A percentile compares a stretch with the other conserved stretches of the same genome.
Conservation (phyloP, 1,140 invertebrate species). For the Triops cancriformis region DNA sequence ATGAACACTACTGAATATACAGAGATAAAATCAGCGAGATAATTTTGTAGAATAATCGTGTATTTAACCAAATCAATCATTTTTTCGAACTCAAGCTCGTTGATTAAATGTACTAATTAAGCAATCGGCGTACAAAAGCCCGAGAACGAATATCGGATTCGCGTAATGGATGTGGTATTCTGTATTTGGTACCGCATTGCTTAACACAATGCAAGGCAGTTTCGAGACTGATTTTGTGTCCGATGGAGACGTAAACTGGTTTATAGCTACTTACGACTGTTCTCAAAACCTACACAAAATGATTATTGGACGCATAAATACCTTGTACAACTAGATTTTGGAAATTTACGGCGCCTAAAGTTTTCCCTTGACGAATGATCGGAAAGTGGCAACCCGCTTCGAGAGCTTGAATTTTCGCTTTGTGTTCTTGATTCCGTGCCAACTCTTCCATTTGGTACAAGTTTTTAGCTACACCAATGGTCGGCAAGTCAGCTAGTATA, state of each 20-base stretch:
- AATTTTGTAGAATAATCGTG: too few relatives aligned
- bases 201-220: conserved; percentile 40
- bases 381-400: conserved; percentile 26
- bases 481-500: conserved; percentile 28
- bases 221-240: conserved; percentile 41
- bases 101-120: not conserved
- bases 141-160: conserved; percentile 36
- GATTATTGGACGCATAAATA: too few relatives aligned
- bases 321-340: conserved; percentile 12
- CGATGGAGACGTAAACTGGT: conserved; percentile 43
- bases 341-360: conserved; percentile 31
- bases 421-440: conserved; percentile 21
- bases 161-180: conserved; percentile 44
- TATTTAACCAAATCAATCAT: too few relatives aligned
- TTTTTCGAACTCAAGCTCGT: too few relatives aligned
- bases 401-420: conserved; percentile 24
- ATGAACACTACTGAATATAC: too few relatives aligned
- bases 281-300: conserved; percentile 35
- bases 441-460: conserved; percentile 31
- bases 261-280: conserved; percentile 34
- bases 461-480: conserved; percentile 36
- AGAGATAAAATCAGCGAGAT: too few relatives aligned
- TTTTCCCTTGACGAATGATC: conserved; percentile 20
- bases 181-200: conserved; percentile 37
- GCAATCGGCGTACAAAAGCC: conserved; percentile 29